Evolutionary conservation across 2,888 invertebrate species (phyloP).

Genomic region (Callimorpha dominula): DNA sequence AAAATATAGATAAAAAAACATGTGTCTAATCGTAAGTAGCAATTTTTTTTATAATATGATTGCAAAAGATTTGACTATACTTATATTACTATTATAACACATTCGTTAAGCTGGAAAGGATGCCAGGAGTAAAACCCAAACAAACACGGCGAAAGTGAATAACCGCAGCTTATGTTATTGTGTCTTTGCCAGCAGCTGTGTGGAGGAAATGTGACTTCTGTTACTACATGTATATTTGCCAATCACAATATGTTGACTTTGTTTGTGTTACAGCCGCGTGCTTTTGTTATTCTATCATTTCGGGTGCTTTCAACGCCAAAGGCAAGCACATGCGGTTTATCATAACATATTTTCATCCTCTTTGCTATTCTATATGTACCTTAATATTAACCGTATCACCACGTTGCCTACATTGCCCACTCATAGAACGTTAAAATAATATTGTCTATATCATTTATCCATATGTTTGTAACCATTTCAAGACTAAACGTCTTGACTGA

Average conservation of each 20-base stretch:
- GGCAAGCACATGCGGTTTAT: neutral
- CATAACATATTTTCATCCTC: neutral
- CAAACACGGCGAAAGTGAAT: constrained; percentile 3
- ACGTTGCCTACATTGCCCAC: too few species aligned
- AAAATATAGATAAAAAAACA: too few species aligned
- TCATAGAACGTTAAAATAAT: too few species aligned
- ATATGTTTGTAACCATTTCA: too few species aligned
- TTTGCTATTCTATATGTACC: neutral
- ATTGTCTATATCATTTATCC: too few species aligned
- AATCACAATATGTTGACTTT: neutral
- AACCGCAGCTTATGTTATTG: constrained; percentile 4
- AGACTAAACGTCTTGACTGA: too few species aligned
- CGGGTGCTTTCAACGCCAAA: neutral
- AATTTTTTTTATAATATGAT: too few species aligned
- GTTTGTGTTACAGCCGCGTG: neutral
- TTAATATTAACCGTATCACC: too few species aligned
- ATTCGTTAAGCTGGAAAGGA: neutral
- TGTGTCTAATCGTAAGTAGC: too few species aligned
- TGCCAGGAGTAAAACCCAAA: neutral
- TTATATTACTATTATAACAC: neutral
- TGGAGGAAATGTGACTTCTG: neutral
- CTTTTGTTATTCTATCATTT: neutral
- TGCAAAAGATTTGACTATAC: too few species aligned
- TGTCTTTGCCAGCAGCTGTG: neutral
- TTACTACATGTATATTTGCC: neutral